Base-by-base conservation (phyloP, 2,888 invertebrate genomes). In the Euproctis similis region DNA sequence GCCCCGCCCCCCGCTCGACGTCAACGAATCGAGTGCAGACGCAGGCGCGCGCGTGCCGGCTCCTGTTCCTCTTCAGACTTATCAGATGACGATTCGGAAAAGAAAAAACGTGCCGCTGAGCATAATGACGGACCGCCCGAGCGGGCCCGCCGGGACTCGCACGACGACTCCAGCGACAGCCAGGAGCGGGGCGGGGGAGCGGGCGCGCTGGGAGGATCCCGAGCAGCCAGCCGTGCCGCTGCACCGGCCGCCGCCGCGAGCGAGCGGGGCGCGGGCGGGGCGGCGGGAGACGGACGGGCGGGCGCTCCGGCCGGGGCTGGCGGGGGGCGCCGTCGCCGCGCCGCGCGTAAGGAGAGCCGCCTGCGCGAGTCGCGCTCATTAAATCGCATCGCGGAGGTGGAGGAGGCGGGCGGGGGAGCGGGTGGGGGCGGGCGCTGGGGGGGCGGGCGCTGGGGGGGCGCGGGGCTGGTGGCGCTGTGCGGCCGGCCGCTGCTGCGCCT, bases 1-100 rank as follows among this genome's bases (percentile, higher is more conserved):
- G 68, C 71, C 11, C 71, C 76, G 5, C 67, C 75, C 32, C 68
- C 71, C 41, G 77, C 59, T 30, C 65, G 72, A 21, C 67, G 71
- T 9, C 68, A 69, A 43, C 70, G 78, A 7, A 49, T 74, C 43
- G 76, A 75, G 37, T 70, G 76, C 33, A 64, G 80, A 18, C 69
- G 74, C 12, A 65, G 80, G 1, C 68, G 76, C 4, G 66, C 76
- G 25, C 67, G 81, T 29, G 77, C 80, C 43, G 93, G 95, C 4
- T 96, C 96, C 28, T 96, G 96, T 63, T 96, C 96, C 51, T 96
- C 96, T 28, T 96, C 96, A 0, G 97, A 97, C 70, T 93, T 97
- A 4, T 96, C 96, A 35, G 96, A 96, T 67, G 94, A 95, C 66
- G 94, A 94, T 60, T 92, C 92, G 28, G 94, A 94, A 60, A 88